phyloP scores from a whole-genome alignment of 2,888 invertebrate genomes.

The Cantharis nigra region DNA sequence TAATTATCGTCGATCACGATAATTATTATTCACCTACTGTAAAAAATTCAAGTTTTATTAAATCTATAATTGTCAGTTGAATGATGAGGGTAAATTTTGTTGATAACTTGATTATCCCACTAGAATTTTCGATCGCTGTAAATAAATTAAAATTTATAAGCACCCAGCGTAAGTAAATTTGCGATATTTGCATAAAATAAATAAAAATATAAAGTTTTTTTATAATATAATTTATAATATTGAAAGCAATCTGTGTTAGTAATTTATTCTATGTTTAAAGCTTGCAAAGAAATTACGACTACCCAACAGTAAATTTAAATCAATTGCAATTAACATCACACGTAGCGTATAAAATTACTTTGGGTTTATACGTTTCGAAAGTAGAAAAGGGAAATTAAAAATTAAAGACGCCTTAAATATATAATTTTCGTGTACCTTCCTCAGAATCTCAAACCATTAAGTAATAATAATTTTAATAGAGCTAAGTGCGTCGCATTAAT shows the following conservation, averaged over 20 bases:
- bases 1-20: neutral
- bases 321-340: conserved; percentile 1
- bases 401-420: neutral
- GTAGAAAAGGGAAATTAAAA: neutral
- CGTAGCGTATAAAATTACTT: conserved; percentile 1
- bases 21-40: neutral
- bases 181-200: neutral
- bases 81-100: neutral
- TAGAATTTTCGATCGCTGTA: neutral
- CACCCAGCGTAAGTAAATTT: neutral
- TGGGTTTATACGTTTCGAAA: neutral
- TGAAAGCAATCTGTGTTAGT: neutral
- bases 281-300: neutral
- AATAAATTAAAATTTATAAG: neutral
- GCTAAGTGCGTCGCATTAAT: neutral
- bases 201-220: neutral
- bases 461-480: neutral
- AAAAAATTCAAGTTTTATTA: neutral
- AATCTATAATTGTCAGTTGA: neutral
- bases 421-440: neutral
- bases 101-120: neutral
- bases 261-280: neutral
- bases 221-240: neutral
- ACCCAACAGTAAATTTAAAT: neutral
- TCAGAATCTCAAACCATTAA: neutral